phyloP scores from a whole-genome alignment of 2,888 invertebrate genomes.

The Drosophila maculinotata region DNA sequence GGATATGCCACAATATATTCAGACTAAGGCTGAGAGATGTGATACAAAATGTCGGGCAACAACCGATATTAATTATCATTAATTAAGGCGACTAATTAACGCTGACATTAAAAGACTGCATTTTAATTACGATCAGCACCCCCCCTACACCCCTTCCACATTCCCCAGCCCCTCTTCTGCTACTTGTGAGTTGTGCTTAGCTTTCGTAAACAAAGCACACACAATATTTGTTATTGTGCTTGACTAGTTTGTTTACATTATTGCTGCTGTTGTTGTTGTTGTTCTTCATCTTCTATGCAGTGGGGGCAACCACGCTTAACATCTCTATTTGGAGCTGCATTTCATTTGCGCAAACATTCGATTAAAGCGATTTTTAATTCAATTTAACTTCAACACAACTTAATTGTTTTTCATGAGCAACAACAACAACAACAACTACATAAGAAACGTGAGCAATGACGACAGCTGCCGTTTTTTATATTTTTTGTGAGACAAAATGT shows the following conservation, averaged over 20 bases:
- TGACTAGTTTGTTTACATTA: constrained; percentile 6
- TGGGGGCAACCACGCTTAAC: constrained; percentile 18
- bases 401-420: constrained; percentile 70
- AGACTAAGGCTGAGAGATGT: constrained; percentile 32
- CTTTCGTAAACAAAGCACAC: constrained; percentile 6
- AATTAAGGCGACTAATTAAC: constrained; percentile 79
- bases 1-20: background rate
- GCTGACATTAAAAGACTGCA: constrained; percentile 77
- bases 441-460: constrained; percentile 40
- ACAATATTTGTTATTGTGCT: constrained; percentile 2
- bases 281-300: constrained; percentile 6
- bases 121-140: constrained; percentile 64
- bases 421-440: constrained; percentile 21
- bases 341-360: constrained; percentile 65
- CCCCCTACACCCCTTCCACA: background rate
- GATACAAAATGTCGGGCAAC: constrained; percentile 62
- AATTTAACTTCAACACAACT: constrained; percentile 66
- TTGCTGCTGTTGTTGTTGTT: constrained; percentile 17
- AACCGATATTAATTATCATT: constrained; percentile 79
- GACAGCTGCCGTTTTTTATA: constrained; percentile 42
- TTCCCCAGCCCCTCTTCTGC: background rate
- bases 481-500: constrained; percentile 55
- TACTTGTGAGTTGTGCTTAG: constrained; percentile 7
- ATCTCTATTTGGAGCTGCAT: constrained; percentile 53
- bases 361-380: constrained; percentile 67